Percentiles rank a stretch among this genome's conserved stretches.
Conservation (phyloP, 2,797 vertebrate species). For the Cichlasoma orientale region DNA sequence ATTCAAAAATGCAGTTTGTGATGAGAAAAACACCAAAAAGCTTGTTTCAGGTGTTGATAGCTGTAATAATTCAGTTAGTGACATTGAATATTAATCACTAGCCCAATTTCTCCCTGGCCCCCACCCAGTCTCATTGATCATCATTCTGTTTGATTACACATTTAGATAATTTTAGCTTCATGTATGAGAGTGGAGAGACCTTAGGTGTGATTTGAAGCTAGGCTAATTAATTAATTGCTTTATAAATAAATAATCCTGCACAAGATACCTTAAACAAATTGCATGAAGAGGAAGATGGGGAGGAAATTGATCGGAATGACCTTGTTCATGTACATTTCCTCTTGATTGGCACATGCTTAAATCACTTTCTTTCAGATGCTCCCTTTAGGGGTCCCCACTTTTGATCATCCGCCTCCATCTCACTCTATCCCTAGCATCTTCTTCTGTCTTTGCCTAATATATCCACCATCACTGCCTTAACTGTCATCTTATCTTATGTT, state of each 20-base stretch:
- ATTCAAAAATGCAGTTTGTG: neutral
- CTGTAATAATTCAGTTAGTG: constrained; percentile 23
- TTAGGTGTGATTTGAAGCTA: constrained; percentile 8
- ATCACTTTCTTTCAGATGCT: neutral
- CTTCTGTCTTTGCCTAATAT: no score
- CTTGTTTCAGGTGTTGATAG: neutral
- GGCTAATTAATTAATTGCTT: constrained; percentile 19
- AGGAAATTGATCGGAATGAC: constrained; percentile 55
- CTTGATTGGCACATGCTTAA: constrained; percentile 33
- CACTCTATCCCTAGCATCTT: no score
- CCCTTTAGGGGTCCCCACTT: no score
- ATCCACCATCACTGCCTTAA: no score
- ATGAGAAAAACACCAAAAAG: neutral
- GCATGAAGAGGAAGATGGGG: constrained; percentile 19
- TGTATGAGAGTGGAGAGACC: constrained; percentile 13
- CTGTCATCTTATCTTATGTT: no score
- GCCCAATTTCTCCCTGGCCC: neutral
- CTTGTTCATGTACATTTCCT: constrained; percentile 39
- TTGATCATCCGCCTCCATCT: no score
- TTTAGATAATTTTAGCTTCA: constrained; percentile 45
- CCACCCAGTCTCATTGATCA: constrained; percentile 28
- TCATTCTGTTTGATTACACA: constrained; percentile 46
- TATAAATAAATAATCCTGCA: constrained; percentile 31
- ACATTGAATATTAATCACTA: constrained; percentile 34
- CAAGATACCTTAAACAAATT: constrained; percentile 38